phyloP scores from a whole-genome alignment of 2,797 vertebrate species.

The Pelodytes ibericus region DNA sequence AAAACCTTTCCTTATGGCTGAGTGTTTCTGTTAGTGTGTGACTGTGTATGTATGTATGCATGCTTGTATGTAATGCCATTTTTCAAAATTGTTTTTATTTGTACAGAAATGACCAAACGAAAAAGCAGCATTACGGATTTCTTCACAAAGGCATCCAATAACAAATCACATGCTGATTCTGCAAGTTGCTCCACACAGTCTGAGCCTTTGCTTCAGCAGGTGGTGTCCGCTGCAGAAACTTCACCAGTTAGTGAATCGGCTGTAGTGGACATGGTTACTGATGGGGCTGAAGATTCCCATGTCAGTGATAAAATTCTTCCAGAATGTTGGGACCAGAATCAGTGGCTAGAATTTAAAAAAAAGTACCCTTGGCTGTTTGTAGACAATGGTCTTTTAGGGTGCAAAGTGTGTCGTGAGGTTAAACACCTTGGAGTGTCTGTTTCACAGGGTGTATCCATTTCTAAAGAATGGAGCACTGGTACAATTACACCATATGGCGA shows the following conservation, averaged over 20 bases:
- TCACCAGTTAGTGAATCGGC: background rate
- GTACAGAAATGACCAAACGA: too few species aligned
- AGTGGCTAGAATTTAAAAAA: conserved; percentile 4
- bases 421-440: background rate
- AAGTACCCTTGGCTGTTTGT: background rate
- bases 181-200: conserved; percentile 5
- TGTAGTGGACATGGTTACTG: background rate
- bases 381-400: background rate
- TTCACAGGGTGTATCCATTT: conserved; percentile 9
- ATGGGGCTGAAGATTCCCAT: conserved; percentile 2
- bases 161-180: conserved; percentile 9
- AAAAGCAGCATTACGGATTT: too few species aligned
- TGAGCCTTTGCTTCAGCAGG: background rate
- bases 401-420: conserved; percentile 13
- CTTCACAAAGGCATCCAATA: too few species aligned
- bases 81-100: too few species aligned
- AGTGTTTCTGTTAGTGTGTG: too few species aligned
- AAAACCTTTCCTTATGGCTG: too few species aligned
- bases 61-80: too few species aligned
- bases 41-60: too few species aligned
- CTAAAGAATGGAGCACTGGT: background rate
- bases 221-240: background rate
- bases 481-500: background rate
- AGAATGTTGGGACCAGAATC: conserved; percentile 4
- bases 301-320: background rate